These are phyloP conservation scores for Chaetodon auriga DNA, from an alignment of 2,113 vertebrate species.

Conservation along the genomic window DNA sequence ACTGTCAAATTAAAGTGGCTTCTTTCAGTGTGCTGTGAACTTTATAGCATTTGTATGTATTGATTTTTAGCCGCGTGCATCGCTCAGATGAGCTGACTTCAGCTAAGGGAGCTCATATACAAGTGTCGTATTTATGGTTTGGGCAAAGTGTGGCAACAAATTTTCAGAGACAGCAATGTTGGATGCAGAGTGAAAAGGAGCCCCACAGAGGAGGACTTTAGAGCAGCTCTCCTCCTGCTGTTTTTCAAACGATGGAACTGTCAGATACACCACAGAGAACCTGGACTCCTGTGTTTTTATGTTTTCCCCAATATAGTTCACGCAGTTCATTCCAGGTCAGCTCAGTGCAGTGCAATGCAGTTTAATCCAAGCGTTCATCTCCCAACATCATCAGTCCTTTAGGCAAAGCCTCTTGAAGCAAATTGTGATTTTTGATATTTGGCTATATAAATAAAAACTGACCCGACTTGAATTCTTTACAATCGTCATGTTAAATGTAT, in stretches of 20 bases:
- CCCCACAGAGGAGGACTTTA: conserved; percentile 21
- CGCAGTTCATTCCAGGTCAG: not conserved
- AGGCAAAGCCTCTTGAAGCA: not conserved
- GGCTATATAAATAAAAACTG: not conserved
- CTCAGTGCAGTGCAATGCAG: not conserved
- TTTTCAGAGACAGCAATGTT: conserved; percentile 7
- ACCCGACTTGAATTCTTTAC: not conserved
- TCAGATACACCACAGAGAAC: conserved; percentile 16
- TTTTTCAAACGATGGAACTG: conserved; percentile 24
- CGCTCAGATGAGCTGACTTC: not conserved
- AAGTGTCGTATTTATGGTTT: not conserved
- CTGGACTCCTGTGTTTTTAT: conserved; percentile 2
- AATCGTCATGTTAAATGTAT: not conserved
- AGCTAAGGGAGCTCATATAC: not conserved
- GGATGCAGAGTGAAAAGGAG: conserved; percentile 5
- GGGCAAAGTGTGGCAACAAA: not conserved
- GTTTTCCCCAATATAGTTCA: conserved; percentile 2
- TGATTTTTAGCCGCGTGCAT: not conserved
- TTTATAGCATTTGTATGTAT: not conserved
- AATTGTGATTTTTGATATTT: not conserved
- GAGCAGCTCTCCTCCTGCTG: conserved; percentile 18
- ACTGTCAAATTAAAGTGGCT: not conserved
- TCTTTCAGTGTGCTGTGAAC: not conserved
- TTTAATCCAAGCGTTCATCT: not conserved
- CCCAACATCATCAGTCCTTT: not conserved